phyloP scores from a whole-genome alignment of 2,888 invertebrate species.

The Ornithoptera alexandrae region DNA sequence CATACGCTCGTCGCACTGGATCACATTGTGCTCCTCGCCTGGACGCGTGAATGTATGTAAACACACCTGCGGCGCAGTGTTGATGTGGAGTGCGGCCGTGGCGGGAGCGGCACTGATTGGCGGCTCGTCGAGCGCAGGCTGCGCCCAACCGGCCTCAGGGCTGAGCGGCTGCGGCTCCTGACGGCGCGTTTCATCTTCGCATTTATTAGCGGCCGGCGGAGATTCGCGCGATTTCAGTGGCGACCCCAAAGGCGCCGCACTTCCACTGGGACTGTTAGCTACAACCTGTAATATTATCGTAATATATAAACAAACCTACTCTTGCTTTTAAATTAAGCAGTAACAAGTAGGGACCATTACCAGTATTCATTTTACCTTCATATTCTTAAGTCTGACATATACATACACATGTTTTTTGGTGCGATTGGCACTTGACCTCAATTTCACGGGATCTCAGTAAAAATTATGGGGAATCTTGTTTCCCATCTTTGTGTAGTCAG shows the following conservation, averaged over 20 bases:
- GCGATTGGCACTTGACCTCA: too few species aligned
- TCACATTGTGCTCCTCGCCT: not conserved
- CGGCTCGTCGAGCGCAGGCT: constrained; percentile 61
- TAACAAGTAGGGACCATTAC: too few species aligned
- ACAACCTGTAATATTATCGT: constrained; percentile 28
- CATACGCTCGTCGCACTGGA: not conserved
- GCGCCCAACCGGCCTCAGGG: constrained; percentile 62
- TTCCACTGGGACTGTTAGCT: constrained; percentile 36
- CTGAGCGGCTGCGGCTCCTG: constrained; percentile 52
- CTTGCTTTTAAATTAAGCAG: too few species aligned
- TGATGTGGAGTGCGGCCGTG: constrained; percentile 67
- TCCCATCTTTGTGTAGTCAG: too few species aligned
- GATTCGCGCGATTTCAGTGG: constrained; percentile 54
- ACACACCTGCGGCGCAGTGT: constrained; percentile 69
- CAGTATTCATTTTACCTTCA: too few species aligned
- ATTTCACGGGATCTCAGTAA: too few species aligned
- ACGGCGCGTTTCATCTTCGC: constrained; percentile 44
- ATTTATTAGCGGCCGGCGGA: constrained; percentile 38
- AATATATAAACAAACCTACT: not conserved
- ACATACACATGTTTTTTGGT: too few species aligned
- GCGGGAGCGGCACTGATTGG: constrained; percentile 46
- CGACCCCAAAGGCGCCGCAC: constrained; percentile 43
- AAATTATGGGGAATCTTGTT: too few species aligned
- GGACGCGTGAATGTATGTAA: not conserved
- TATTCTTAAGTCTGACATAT: too few species aligned